phyloP scores from a whole-genome alignment of 2,113 vertebrate species.

The Rattus rattus region DNA sequence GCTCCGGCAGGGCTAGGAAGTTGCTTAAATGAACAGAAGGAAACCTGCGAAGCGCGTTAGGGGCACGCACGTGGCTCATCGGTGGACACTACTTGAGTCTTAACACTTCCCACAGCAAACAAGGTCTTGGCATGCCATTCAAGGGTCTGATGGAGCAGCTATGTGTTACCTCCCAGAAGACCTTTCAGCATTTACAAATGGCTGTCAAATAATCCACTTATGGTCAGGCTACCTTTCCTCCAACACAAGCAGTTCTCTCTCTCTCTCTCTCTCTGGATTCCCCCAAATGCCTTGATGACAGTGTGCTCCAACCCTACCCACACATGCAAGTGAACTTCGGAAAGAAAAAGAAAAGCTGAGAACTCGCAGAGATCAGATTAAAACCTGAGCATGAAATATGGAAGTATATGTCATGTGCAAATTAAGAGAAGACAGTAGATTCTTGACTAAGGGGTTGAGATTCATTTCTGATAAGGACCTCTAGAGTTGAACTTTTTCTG shows the following conservation, averaged over 20 bases:
- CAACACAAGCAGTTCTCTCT: slow-evolving; percentile 72
- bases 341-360: slow-evolving; percentile 50
- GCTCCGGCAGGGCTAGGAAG: neutral
- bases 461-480: slow-evolving; percentile 81
- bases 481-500: slow-evolving; percentile 54
- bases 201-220: slow-evolving; percentile 78
- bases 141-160: slow-evolving; percentile 79
- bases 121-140: slow-evolving; percentile 80
- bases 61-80: slow-evolving; percentile 73
- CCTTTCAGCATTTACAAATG: slow-evolving; percentile 77
- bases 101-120: slow-evolving; percentile 77
- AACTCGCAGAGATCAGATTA: slow-evolving; percentile 78
- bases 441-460: slow-evolving; percentile 49
- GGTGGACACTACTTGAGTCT: slow-evolving; percentile 66
- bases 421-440: slow-evolving; percentile 1
- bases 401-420: neutral
- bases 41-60: slow-evolving; percentile 43
- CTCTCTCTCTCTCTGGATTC: slow-evolving; percentile 11
- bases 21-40: slow-evolving; percentile 25
- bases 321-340: slow-evolving; percentile 76
- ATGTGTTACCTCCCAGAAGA: slow-evolving; percentile 80
- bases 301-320: slow-evolving; percentile 73
- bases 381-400: slow-evolving; percentile 68
- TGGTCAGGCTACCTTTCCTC: slow-evolving; percentile 71
- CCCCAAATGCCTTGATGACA: slow-evolving; percentile 76